Evolutionary conservation across 1,140 invertebrate genomes (phyloP), one percentile per base, ranked within the genome.

Genomic region (Ylistrum balloti): DNA sequence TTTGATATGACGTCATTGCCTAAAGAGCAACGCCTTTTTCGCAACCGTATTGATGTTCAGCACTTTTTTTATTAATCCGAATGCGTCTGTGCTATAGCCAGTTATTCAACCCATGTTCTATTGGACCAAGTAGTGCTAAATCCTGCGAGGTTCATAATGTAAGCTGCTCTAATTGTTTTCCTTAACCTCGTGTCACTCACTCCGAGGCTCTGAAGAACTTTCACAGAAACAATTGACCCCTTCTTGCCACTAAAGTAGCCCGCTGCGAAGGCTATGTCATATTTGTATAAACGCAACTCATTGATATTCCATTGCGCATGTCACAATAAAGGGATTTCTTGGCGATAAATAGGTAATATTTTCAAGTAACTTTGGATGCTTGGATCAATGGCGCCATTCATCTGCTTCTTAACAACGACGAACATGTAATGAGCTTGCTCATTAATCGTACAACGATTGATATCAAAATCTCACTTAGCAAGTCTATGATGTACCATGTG

Each of bases 211-310:
- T 22, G 56, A n/a, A 1, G 3, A 22, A 74, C 20, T 74, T 74
- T 74, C n/a, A 74, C 22, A 28, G 56, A 74, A 74, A n/a, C 28
- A 74, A 74, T 74, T 74, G 56, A 74, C 56, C 56, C 28, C n/a
- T 1, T 74, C 56, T 28, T 74, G 56, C 56, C n/a, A 74, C 56
- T 74, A 22, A 28, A n/a, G 28, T 0, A n/a, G 1, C 56, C 22
- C 13, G n/a, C 22, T 74, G 22, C 28, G 56, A 74, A 28, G 22
- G 56, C n/a, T n/a, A 1, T 74, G 56, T 74, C 56, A 74, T 74
- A 74, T 74, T 74, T n/a, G 56, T 74, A 17, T 74, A 28, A 74
- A 9, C 56, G 56, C n/a, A n/a, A 74, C n/a, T 74, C 22, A 28
- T 74, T 28, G n/a, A 9, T 74, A 28, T 74, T 28, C 56, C 56